Conservation (phyloP, 2,888 invertebrate genomes). For the Aphidius colemani region DNA sequence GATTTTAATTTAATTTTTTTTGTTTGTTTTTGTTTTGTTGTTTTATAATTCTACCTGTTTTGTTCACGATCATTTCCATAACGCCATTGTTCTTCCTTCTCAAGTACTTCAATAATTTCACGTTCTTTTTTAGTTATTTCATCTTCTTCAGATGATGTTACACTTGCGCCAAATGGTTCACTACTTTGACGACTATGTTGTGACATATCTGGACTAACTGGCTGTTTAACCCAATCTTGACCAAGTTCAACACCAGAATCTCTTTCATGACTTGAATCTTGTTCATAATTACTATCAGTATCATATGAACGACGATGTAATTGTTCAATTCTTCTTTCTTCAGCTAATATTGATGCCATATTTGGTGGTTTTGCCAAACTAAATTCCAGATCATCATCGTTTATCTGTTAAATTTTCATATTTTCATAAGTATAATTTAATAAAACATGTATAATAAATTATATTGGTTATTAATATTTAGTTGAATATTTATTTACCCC, state of each 20-base stretch:
- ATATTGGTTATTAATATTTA: neutral
- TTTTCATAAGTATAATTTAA: neutral
- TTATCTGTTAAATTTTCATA: constrained; percentile 57
- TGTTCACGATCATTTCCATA: constrained; percentile 57
- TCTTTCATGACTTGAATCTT: constrained; percentile 63
- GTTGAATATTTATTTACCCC: constrained; percentile 58
- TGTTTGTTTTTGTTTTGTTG: constrained; percentile 19
- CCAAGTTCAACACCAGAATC: constrained; percentile 81
- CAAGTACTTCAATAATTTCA: constrained; percentile 69
- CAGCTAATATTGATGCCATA: constrained; percentile 79
- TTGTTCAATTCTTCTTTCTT: constrained; percentile 78
- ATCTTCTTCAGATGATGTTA: constrained; percentile 78
- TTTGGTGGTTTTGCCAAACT: constrained; percentile 76
- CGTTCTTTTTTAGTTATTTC: constrained; percentile 71
- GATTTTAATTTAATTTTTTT: neutral
- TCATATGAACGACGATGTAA: constrained; percentile 77
- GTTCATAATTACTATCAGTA: constrained; percentile 66
- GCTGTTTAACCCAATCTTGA: constrained; percentile 58
- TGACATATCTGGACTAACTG: constrained; percentile 58
- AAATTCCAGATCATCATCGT: constrained; percentile 72
- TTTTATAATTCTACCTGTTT: constrained; percentile 45
- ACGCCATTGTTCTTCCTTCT: constrained; percentile 68
- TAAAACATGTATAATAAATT: neutral
- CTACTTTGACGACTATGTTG: constrained; percentile 82
- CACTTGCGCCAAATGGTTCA: constrained; percentile 74